A percentile compares a stretch with the other conserved stretches of the same genome.
phyloP scores from a whole-genome alignment of 2,888 invertebrate genomes.

The Microdon myrmicae region DNA sequence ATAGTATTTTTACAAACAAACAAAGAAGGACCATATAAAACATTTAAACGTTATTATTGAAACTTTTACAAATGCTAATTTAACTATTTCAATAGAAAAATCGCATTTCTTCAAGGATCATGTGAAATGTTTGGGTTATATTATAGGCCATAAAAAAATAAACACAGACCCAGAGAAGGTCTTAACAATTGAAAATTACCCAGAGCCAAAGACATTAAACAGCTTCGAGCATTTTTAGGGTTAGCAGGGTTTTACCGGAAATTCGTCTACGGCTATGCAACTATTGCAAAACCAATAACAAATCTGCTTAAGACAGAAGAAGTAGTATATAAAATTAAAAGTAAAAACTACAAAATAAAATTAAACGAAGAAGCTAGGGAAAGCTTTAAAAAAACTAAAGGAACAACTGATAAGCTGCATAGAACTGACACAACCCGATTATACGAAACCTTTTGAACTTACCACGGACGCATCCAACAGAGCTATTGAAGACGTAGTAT shows the following conservation, averaged over 20 bases:
- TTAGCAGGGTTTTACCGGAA: conserved; percentile 5
- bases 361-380: conserved; percentile 17
- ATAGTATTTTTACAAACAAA: conserved; percentile 6
- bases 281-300: conserved; percentile 21
- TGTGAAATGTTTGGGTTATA: conserved; percentile 1
- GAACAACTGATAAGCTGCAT: too few species aligned
- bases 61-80: conserved; percentile 1
- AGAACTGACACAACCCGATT: conserved; percentile 11
- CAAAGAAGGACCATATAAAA: conserved; percentile 8
- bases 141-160: background rate
- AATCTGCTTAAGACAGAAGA: conserved; percentile 18
- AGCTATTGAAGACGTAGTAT: conserved; percentile 18
- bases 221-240: conserved; percentile 10
- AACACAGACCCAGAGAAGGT: background rate
- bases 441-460: conserved; percentile 7
- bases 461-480: conserved; percentile 8
- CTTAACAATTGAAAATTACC: background rate
- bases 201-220: conserved; percentile 4
- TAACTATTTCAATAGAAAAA: conserved; percentile 4
- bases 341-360: conserved; percentile 10
- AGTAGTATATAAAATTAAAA: conserved; percentile 16
- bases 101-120: background rate
- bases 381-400: too few species aligned
- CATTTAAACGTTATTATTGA: conserved; percentile 1
- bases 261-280: conserved; percentile 16